Base-by-base conservation (phyloP, 2,797 vertebrate species). In the Alauda arvensis region DNA sequence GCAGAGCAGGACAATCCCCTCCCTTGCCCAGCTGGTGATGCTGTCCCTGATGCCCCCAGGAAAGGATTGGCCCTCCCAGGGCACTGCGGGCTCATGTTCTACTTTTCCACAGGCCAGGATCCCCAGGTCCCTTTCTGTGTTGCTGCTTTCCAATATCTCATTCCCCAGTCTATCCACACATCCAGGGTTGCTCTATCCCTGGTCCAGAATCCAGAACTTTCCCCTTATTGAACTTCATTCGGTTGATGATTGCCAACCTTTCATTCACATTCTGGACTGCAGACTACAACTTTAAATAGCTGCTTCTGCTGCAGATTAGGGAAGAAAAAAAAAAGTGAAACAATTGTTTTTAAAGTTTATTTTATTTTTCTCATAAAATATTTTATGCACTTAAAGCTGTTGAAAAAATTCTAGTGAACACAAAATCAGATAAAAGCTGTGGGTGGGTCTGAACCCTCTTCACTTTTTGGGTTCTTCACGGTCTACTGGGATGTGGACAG, bases 71-170 rank as follows among this genome's bases (percentile, higher is more conserved):
- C 39, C 23, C 45, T 52, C 53, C 45, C 19, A 52, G 61, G 70
- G 1, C 61, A 33, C 53, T 33, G 5, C 53, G 59, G 61, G 5
- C 19, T 52, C 7, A 0, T 33, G 28, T 24, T 24, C 80, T 59
- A 0, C 24, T 52, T 52, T 4, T 1, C 1, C 39, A 8, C 0
- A 0, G n/a, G 29, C 23, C 69, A 52, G 39, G 23, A 3, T 2
- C 4, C 6, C 28, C 39, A 39, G 28, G 28, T 4, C 3, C 15
- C 6, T 49, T 65, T 23, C 13, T 3, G 2, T 6, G 6, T 9
- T 2, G 0, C 37, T 67, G 33, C 19, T 60, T 6, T 33, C n/a
- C 69, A 26, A 0, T 18, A 0, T 14, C 11, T 18, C 62, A 33
- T 33, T 21, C 17, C 28, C 20, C 19, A 33, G 20, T 29, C 33